These are phyloP conservation scores for Helleia helle DNA, from an alignment of 2,888 invertebrate species.

Conservation along the genomic window DNA sequence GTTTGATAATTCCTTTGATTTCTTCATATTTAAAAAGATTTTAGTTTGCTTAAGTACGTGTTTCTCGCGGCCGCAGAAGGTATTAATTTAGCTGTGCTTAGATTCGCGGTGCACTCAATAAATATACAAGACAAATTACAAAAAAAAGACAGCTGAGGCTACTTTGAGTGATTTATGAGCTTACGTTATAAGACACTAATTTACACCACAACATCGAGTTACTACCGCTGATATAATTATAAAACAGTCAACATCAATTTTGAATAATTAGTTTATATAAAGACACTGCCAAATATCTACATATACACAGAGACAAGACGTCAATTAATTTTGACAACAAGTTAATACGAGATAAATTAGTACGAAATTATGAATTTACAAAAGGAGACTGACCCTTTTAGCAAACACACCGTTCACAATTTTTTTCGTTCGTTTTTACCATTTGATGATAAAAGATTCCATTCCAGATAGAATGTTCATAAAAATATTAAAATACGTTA, in stretches of 20 bases:
- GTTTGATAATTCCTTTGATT: no score
- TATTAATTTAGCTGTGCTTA: no score
- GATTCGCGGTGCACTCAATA: no score
- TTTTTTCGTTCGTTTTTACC: no score
- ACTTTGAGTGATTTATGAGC: constrained; percentile 53
- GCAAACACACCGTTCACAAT: background rate
- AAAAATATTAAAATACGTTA: no score
- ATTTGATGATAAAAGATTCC: no score
- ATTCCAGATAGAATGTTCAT: no score
- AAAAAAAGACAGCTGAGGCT: constrained; percentile 8
- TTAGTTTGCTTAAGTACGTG: no score
- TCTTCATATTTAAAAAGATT: no score
- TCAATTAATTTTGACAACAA: constrained; percentile 36
- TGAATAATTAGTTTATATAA: constrained; percentile 63
- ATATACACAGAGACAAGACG: constrained; percentile 54
- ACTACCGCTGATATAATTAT: constrained; percentile 72
- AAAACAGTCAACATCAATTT: constrained; percentile 76
- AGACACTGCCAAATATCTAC: constrained; percentile 70
- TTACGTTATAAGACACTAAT: constrained; percentile 71
- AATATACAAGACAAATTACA: no score
- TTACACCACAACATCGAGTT: constrained; percentile 75
- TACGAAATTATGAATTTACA: background rate
- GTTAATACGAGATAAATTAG: constrained; percentile 1
- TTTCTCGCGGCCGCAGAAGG: no score
- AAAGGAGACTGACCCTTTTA: constrained; percentile 5